A percentile compares a stretch with the other conserved stretches of the same genome.
Evolutionary conservation across 2,797 vertebrate genomes (phyloP).

Genomic region (Furcifer pardalis): DNA sequence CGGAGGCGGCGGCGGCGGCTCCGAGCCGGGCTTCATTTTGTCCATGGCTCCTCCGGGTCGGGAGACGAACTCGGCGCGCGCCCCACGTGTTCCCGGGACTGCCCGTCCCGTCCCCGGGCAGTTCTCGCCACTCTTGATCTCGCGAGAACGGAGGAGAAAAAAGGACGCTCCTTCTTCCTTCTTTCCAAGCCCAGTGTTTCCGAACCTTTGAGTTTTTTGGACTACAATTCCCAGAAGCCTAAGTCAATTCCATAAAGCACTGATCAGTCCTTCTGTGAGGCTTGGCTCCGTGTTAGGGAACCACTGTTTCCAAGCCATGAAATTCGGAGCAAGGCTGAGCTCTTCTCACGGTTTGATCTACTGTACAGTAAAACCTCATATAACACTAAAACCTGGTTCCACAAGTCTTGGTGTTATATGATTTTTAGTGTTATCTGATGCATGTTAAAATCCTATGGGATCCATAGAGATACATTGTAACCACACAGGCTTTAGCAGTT

Average conservation of each 20-base stretch:
- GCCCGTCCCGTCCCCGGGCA: neutral
- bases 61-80: slow-evolving; percentile 10
- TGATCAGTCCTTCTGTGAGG: neutral
- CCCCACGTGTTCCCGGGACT: slow-evolving; percentile 20
- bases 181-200: neutral
- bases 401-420: too few species aligned
- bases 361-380: too few species aligned
- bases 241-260: too few species aligned
- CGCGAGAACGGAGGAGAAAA: slow-evolving; percentile 1
- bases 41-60: slow-evolving; percentile 28
- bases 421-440: too few species aligned
- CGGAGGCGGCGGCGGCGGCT: neutral
- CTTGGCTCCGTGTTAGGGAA: too few species aligned
- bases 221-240: too few species aligned
- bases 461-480: too few species aligned
- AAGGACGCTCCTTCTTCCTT: neutral
- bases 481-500: too few species aligned
- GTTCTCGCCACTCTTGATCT: neutral
- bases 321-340: neutral
- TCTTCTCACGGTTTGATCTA: too few species aligned
- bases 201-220: too few species aligned
- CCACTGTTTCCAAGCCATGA: neutral
- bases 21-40: neutral
- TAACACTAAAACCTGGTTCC: too few species aligned
- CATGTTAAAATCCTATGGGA: too few species aligned